phyloP scores from a whole-genome alignment of 2,797 vertebrate species.

The Orientallactaga sibirica region DNA sequence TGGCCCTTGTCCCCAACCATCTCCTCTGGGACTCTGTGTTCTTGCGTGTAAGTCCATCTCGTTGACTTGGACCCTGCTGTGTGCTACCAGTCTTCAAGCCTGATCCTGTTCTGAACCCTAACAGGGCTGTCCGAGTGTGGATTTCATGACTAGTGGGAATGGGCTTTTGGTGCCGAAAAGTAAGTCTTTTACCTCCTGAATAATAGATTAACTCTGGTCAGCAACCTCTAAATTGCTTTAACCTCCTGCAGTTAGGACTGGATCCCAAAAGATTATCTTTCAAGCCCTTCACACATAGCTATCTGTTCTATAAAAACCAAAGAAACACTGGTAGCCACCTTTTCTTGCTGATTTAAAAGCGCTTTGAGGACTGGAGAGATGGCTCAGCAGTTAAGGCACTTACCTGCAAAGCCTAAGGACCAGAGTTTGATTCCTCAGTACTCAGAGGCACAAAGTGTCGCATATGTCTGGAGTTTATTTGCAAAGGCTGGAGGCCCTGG shows the following conservation, averaged over 20 bases:
- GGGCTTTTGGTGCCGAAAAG: background rate
- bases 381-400: too few relatives aligned
- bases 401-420: too few relatives aligned
- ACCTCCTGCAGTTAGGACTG: background rate
- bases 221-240: background rate
- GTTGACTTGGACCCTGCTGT: background rate
- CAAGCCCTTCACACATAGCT: background rate
- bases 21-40: background rate
- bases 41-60: slow-evolving; percentile 39
- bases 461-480: too few relatives aligned
- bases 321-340: background rate
- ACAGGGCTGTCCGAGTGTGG: background rate
- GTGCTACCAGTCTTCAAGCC: slow-evolving; percentile 3
- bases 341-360: background rate
- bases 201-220: background rate
- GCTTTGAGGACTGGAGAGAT: background rate
- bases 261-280: slow-evolving; percentile 4
- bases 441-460: too few relatives aligned
- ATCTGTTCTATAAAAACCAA: slow-evolving; percentile 26
- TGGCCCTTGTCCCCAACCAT: background rate
- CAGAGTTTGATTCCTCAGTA: too few relatives aligned
- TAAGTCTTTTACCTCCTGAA: background rate
- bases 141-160: background rate
- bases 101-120: slow-evolving; percentile 4
- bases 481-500: too few relatives aligned